Conservation (phyloP, 2,797 vertebrate genomes). For the Triplophysa yarkandensis region DNA sequence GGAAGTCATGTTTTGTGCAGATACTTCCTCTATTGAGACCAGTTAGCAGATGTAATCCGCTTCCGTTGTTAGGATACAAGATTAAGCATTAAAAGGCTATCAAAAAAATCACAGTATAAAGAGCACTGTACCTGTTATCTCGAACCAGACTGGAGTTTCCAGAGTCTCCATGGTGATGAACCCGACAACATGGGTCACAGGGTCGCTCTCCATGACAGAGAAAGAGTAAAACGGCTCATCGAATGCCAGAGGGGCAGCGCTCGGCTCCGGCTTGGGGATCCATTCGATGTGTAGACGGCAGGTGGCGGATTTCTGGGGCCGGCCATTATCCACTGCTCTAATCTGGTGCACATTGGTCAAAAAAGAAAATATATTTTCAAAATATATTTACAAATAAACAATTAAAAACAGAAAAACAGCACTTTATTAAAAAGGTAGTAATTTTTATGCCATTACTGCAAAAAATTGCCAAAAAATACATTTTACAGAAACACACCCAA, state of each 20-base stretch:
- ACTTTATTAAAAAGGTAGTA: neutral
- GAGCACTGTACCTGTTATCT: conserved; percentile 87
- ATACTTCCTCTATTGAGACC: conserved; percentile 18
- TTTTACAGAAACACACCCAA: too few relatives aligned
- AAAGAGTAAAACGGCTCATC: conserved; percentile 90
- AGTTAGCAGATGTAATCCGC: conserved; percentile 17
- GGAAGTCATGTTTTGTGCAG: conserved; percentile 28
- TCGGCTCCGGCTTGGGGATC: conserved; percentile 86
- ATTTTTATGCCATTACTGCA: neutral
- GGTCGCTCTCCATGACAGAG: conserved; percentile 96
- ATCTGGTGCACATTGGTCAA: conserved; percentile 74
- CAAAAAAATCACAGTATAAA: neutral
- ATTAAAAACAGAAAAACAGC: neutral
- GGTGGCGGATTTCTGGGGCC: conserved; percentile 92
- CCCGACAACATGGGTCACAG: conserved; percentile 95
- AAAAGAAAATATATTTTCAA: neutral
- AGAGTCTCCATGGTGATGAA: conserved; percentile 88
- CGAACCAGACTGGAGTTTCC: conserved; percentile 90
- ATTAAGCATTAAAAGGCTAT: conserved; percentile 20
- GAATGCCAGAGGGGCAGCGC: conserved; percentile 80
- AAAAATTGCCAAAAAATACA: neutral
- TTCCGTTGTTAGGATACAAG: conserved; percentile 19
- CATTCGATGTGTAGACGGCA: conserved; percentile 95
- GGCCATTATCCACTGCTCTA: conserved; percentile 97
- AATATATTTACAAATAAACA: neutral